Percentiles rank a stretch among this genome's conserved stretches.
These are phyloP conservation scores for Dusona sp. DNA, from an alignment of 2,888 invertebrate genomes.

Conservation along the genomic window DNA sequence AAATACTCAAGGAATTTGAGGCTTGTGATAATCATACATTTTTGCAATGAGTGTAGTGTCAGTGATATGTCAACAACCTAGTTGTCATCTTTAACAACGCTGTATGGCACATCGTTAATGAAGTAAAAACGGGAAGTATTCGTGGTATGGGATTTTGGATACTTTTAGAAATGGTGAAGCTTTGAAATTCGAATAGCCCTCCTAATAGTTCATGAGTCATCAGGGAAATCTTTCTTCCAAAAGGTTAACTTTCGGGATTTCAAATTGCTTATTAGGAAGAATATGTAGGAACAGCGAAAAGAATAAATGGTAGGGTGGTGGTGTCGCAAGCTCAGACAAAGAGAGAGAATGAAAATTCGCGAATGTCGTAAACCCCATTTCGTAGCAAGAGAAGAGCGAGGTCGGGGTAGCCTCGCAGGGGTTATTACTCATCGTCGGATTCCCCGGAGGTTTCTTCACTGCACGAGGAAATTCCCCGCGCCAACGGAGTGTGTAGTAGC, in stretches of 20 bases:
- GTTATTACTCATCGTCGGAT: conserved; percentile 76
- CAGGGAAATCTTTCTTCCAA: conserved; percentile 29
- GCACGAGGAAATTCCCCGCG: conserved; percentile 68
- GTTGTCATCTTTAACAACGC: background rate
- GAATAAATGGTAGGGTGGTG: conserved; percentile 45
- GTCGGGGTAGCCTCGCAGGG: conserved; percentile 71
- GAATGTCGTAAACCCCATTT: conserved; percentile 66
- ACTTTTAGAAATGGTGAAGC: background rate
- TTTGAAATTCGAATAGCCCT: background rate
- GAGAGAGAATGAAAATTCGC: conserved; percentile 67
- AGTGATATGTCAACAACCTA: background rate
- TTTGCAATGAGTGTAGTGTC: background rate
- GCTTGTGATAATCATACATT: background rate
- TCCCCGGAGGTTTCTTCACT: conserved; percentile 68
- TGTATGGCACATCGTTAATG: background rate
- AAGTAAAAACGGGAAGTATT: background rate
- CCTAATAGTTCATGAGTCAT: background rate
- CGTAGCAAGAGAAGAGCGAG: conserved; percentile 47
- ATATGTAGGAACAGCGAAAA: conserved; percentile 16
- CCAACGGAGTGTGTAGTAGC: conserved; percentile 49
- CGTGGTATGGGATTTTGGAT: background rate
- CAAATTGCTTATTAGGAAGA: conserved; percentile 52
- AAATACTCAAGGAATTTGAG: background rate
- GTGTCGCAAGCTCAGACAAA: conserved; percentile 20
- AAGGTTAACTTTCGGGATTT: conserved; percentile 56